These are phyloP conservation scores for Nemopilema nomurai DNA, from an alignment of 30 jellyfish, hydroid and myxozoan species.

Conservation along the genomic window DNA sequence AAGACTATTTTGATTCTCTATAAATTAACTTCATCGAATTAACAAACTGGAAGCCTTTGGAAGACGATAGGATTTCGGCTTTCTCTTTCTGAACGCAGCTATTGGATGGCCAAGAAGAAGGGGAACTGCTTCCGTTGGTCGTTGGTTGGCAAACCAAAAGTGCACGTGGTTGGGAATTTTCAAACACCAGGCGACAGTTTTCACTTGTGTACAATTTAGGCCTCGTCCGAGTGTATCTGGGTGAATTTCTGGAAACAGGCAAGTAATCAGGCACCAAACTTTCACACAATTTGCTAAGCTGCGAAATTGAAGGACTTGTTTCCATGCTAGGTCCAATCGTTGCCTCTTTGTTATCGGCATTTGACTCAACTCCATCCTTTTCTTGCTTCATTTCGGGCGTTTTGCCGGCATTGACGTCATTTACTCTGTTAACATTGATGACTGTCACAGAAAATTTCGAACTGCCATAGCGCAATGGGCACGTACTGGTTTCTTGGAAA, in stretches of 20 bases:
- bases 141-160: background rate
- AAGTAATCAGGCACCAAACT: background rate
- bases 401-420: background rate
- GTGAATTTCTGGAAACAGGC: background rate
- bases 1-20: background rate
- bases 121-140: background rate
- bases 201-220: background rate
- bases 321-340: background rate
- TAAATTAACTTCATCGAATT: too few species aligned
- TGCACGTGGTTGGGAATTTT: background rate
- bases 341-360: too few species aligned
- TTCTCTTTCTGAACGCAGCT: background rate
- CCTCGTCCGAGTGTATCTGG: background rate
- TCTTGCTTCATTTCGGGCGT: too few species aligned
- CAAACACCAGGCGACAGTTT: background rate
- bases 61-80: background rate
- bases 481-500: background rate
- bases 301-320: background rate
- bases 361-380: too few species aligned
- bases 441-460: background rate
- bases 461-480: background rate
- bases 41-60: background rate
- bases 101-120: background rate
- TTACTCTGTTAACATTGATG: background rate
- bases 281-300: background rate